Conservation (phyloP, 2,888 invertebrate species). For the Melipona beecheii region DNA sequence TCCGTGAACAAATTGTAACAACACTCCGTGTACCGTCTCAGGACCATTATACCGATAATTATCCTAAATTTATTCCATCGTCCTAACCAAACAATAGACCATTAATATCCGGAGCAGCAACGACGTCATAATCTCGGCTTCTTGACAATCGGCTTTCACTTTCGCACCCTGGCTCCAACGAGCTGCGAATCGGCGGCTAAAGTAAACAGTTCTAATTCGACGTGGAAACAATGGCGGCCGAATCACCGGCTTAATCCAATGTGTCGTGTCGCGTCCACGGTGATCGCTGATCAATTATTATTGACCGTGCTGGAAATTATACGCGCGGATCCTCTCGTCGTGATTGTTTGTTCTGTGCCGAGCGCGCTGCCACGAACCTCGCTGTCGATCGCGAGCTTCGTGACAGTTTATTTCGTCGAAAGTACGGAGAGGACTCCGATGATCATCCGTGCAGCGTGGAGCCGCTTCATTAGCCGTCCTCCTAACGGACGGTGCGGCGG, state of each 20-base stretch:
- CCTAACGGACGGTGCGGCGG: slow-evolving; percentile 37
- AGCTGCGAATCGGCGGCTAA: slow-evolving; percentile 33
- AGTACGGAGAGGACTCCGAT: slow-evolving; percentile 4
- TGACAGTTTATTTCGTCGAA: slow-evolving; percentile 58
- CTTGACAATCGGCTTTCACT: background rate
- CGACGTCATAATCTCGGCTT: background rate
- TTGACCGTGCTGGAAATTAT: slow-evolving; percentile 46
- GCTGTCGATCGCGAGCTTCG: background rate
- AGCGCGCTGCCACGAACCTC: background rate
- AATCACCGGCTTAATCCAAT: slow-evolving; percentile 35
- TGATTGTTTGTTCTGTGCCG: background rate
- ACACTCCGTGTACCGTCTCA: background rate
- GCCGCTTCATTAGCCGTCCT: slow-evolving; percentile 63
- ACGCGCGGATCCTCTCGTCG: background rate
- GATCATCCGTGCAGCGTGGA: slow-evolving; percentile 36
- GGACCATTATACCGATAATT: background rate
- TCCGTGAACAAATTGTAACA: no score
- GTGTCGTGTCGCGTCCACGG: slow-evolving; percentile 16
- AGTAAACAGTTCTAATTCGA: slow-evolving; percentile 49
- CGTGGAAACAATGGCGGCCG: slow-evolving; percentile 33
- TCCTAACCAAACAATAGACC: background rate
- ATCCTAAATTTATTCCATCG: background rate
- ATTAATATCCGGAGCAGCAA: background rate
- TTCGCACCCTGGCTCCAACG: slow-evolving; percentile 20
- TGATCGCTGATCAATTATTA: slow-evolving; percentile 55